Evolutionary conservation across 2,888 invertebrate species (phyloP).

Genomic region (Entomobrya multifasciata): DNA sequence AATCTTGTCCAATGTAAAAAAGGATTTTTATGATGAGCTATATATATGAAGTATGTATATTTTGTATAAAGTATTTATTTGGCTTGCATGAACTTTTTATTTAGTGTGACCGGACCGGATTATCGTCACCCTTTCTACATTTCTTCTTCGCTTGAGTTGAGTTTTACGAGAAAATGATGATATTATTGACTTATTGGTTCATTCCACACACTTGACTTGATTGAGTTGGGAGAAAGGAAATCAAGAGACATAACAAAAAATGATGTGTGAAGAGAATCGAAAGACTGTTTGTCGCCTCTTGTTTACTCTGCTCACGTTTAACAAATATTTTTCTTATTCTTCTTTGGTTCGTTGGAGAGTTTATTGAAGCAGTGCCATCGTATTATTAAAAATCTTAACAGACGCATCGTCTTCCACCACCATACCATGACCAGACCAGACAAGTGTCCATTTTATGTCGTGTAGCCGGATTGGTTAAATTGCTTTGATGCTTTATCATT

Average conservation of each 20-base stretch:
- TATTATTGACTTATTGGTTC: background rate
- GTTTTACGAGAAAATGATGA: background rate
- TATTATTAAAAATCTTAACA: background rate
- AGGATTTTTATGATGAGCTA: slow-evolving; percentile 15
- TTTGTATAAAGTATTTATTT: background rate
- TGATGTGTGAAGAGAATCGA: slow-evolving; percentile 21
- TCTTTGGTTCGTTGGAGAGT: slow-evolving; percentile 1
- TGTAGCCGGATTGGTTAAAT: too few relatives aligned
- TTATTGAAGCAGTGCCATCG: background rate
- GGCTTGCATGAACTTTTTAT: background rate
- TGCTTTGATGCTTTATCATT: too few relatives aligned
- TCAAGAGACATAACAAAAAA: background rate
- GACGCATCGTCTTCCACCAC: background rate
- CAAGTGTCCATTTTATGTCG: too few relatives aligned
- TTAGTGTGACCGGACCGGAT: slow-evolving; percentile 35
- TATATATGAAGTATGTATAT: background rate
- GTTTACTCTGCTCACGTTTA: slow-evolving; percentile 25
- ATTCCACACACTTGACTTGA: background rate
- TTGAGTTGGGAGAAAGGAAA: slow-evolving; percentile 3
- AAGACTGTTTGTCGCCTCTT: slow-evolving; percentile 68
- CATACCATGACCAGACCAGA: too few relatives aligned
- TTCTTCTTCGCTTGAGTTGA: background rate
- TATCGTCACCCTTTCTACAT: slow-evolving; percentile 24
- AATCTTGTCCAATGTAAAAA: slow-evolving; percentile 23
- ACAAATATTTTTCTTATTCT: background rate